Evolutionary conservation across 2,888 invertebrate genomes (phyloP).

Genomic region (Volucella zonaria): DNA sequence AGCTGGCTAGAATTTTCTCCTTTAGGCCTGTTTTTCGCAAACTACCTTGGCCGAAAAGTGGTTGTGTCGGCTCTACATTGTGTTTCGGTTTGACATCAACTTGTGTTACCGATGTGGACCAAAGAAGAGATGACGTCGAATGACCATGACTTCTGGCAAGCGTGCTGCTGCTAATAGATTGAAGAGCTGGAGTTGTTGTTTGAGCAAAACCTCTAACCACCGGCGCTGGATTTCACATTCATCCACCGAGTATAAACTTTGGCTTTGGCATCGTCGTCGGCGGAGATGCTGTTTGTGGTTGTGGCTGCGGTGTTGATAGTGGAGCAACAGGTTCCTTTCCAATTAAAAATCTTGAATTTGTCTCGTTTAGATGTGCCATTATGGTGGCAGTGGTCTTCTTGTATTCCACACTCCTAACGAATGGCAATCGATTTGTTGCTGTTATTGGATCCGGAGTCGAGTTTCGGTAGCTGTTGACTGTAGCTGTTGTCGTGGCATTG

Average conservation of each 20-base stretch:
- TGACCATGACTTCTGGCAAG: no score
- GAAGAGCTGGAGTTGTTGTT: no score
- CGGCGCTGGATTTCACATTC: constrained; percentile 75
- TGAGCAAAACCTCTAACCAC: no score
- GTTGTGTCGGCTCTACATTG: no score
- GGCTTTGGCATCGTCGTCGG: constrained; percentile 73
- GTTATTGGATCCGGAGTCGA: constrained; percentile 63
- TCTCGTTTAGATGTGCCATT: constrained; percentile 41
- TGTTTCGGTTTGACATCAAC: no score
- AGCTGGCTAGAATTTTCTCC: constrained; percentile 80
- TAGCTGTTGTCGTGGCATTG: constrained; percentile 68
- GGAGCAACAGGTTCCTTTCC: no score
- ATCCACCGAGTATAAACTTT: constrained; percentile 65
- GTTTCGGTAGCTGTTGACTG: constrained; percentile 66
- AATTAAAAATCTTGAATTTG: constrained; percentile 13
- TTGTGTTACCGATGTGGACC: no score
- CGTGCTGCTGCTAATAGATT: no score
- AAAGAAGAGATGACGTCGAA: no score
- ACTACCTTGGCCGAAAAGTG: constrained; percentile 83
- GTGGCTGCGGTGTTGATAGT: constrained; percentile 35
- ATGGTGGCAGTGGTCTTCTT: constrained; percentile 59
- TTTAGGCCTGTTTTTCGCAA: constrained; percentile 83
- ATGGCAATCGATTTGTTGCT: constrained; percentile 55
- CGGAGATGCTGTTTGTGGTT: constrained; percentile 54
- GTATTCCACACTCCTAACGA: constrained; percentile 75